Conservation (phyloP, 2,888 invertebrate genomes). For the Spodoptera littoralis region DNA sequence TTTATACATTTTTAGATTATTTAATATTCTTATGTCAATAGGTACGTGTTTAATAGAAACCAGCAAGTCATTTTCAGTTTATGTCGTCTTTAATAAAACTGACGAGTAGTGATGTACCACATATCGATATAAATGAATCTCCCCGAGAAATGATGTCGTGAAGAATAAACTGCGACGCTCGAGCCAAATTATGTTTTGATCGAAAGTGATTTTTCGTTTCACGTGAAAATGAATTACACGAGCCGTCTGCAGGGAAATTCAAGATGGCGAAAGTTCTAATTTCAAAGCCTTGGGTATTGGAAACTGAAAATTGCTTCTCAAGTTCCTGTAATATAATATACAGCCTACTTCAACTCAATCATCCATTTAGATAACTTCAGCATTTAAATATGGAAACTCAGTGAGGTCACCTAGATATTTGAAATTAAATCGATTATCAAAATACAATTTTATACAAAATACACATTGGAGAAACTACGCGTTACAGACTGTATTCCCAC, state of each 20-base stretch:
- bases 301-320: conserved; percentile 33
- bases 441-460: background rate
- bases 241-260: conserved; percentile 48
- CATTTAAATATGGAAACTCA: conserved; percentile 19
- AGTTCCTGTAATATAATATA: conserved; percentile 37
- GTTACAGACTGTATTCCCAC: background rate
- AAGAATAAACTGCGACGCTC: conserved; percentile 15
- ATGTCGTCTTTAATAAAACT: no score
- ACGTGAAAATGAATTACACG: conserved; percentile 43
- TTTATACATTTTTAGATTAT: no score
- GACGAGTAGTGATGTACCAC: no score
- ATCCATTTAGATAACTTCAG: conserved; percentile 6
- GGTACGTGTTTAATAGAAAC: no score
- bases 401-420: background rate
- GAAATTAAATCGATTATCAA: no score
- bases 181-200: conserved; percentile 38
- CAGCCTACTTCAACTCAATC: conserved; percentile 13
- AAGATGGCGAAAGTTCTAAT: conserved; percentile 41
- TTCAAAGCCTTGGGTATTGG: conserved; percentile 32
- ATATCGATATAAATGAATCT: background rate
- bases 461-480: conserved; percentile 1
- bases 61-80: no score
- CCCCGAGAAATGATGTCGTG: conserved; percentile 4
- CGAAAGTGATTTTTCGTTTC: conserved; percentile 43
- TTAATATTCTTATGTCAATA: no score